phyloP scores from a whole-genome alignment of 2,113 vertebrate species.

The Tricholaema leucomelas region DNA sequence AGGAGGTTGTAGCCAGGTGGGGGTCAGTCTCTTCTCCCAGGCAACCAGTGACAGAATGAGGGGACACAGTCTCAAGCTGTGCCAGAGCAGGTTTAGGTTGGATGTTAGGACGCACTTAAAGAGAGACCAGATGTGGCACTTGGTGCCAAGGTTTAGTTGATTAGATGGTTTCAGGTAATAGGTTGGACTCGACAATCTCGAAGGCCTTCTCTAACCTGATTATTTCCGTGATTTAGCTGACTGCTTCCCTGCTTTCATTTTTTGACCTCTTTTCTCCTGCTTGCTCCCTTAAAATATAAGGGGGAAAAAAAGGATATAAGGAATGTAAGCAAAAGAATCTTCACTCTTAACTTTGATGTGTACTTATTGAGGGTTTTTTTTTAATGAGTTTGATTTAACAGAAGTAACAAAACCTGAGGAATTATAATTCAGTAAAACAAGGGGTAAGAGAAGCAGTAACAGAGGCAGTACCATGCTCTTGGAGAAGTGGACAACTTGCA shows the following conservation, averaged over 20 bases:
- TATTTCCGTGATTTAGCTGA: background rate
- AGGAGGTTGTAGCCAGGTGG: too few relatives aligned
- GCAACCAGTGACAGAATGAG: too few relatives aligned
- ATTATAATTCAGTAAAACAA: constrained; percentile 10
- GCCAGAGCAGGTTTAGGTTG: too few relatives aligned
- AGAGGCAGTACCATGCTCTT: background rate
- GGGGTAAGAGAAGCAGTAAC: background rate
- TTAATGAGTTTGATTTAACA: background rate
- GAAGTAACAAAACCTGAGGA: background rate
- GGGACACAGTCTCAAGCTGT: too few relatives aligned
- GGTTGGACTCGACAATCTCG: too few relatives aligned
- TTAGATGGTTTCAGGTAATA: too few relatives aligned
- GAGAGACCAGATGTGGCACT: too few relatives aligned
- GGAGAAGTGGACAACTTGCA: background rate
- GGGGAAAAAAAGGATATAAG: background rate
- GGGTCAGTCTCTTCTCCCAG: too few relatives aligned
- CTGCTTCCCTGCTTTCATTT: background rate
- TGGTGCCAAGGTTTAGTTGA: too few relatives aligned
- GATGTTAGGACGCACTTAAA: too few relatives aligned
- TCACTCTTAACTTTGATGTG: background rate
- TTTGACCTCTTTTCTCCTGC: background rate
- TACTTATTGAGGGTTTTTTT: background rate
- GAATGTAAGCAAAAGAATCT: background rate
- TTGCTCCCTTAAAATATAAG: constrained; percentile 10
- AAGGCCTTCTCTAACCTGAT: too few relatives aligned